Base-by-base conservation (phyloP, 1,140 invertebrate species). In the Venturia canescens region DNA sequence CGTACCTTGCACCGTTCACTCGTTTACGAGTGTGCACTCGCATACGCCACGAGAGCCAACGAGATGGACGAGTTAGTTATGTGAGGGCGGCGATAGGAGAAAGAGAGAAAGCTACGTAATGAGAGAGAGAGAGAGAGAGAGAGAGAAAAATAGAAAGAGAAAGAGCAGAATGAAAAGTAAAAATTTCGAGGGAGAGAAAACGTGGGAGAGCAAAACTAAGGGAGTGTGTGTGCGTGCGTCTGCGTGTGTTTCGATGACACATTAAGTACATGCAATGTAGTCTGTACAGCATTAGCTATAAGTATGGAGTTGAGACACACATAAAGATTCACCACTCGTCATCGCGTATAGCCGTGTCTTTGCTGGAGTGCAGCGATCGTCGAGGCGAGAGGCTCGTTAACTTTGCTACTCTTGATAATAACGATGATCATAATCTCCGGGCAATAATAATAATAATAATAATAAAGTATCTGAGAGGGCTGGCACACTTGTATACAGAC, bases 371-470 rank as follows among this genome's bases (percentile, higher is more conserved):
- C 70, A 72, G 50, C 44, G 70, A 72, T 72, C 70, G 27, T 16
- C 70, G 44, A 50, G 70, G 70, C 70, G 70, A 72, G 70, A 72
- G 50, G 70, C 70, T 72, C 70, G 70, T 72, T 72, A 72, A 72
- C 70, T n/a, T 53, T 72, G 38, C 70, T n/a, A 29, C 70, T 72
- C 38, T 18, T 18, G 11, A 38, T 53, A 50, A 23, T 53, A 53
- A 23, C 27, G 50, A 72, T 72, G 15, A 53, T 53, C n/a, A n/a
- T n/a, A n/a, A 72, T 50, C 27, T 50, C n/a, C n/a, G n/a, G n/a
- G n/a, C n/a, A n/a, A n/a, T n/a, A n/a, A 50, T 23, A 38, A 70
- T 70, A 70, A 70, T 70, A 70, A 57, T 18, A 57, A 57, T n/a
- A n/a, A 57, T n/a, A 57, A 11, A 11, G 6, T 57, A 18, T 57